Conservation (phyloP, 2,888 invertebrate genomes). For the Agrochola litura region DNA sequence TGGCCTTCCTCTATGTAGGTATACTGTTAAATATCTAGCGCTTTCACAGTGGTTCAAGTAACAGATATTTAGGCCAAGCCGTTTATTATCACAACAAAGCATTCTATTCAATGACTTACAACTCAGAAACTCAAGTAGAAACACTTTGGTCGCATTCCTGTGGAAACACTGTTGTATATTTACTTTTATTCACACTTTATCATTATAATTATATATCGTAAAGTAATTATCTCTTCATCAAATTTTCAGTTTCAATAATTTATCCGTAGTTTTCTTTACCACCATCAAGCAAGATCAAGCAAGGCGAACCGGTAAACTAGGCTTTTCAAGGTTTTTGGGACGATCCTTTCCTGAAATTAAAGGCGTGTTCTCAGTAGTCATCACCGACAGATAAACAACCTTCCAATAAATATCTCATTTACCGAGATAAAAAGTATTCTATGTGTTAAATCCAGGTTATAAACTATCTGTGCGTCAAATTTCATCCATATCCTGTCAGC, state of each 20-base stretch:
- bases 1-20: no score
- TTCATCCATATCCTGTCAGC: no score
- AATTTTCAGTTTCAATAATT: neutral
- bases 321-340: neutral
- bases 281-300: neutral
- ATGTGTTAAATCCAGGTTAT: no score
- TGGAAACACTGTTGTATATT: neutral
- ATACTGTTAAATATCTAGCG: neutral
- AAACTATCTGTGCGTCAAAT: no score
- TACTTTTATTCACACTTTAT: neutral
- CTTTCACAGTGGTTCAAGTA: neutral
- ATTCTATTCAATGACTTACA: constrained; percentile 3
- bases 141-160: constrained; percentile 6
- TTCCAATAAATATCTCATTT: no score
- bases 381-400: no score
- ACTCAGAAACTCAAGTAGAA: neutral
- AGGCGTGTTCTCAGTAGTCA: neutral
- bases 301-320: neutral
- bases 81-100: neutral
- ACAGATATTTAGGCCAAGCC: neutral
- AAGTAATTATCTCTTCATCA: neutral
- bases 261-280: neutral
- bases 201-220: neutral
- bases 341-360: neutral
- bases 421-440: no score